A percentile compares a stretch with the other conserved stretches of the same genome.
phyloP scores from a whole-genome alignment of 2,113 vertebrate genomes.

The Etheostoma cragini region DNA sequence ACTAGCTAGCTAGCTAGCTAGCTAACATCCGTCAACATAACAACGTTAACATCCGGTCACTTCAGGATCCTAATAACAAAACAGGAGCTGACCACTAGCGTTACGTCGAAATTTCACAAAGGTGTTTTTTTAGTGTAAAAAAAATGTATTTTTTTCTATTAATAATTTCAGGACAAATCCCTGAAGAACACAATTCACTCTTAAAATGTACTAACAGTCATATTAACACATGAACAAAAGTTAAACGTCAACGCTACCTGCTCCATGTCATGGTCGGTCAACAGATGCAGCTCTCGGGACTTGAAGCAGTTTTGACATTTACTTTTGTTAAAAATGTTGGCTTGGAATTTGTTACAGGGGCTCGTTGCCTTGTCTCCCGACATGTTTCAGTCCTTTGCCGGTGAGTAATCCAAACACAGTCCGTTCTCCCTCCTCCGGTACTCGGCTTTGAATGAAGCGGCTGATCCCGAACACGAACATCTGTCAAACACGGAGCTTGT shows the following conservation, averaged over 20 bases:
- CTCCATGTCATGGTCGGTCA: slow-evolving; percentile 67
- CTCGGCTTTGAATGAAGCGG: slow-evolving; percentile 18
- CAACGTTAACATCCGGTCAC: background rate
- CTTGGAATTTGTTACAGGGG: slow-evolving; percentile 77
- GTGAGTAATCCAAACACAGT: background rate
- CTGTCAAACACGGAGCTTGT: slow-evolving; percentile 59
- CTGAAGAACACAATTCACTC: background rate
- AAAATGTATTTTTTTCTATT: background rate
- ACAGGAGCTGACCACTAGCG: background rate
- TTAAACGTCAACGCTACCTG: slow-evolving; percentile 57
- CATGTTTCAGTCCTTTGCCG: slow-evolving; percentile 49
- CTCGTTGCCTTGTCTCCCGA: slow-evolving; percentile 58
- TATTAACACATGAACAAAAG: background rate
- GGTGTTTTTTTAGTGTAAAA: background rate
- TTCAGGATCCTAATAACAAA: background rate
- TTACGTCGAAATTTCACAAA: background rate
- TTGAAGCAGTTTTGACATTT: slow-evolving; percentile 85
- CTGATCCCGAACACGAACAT: slow-evolving; percentile 25
- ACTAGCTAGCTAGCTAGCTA: background rate
- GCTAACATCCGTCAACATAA: no score
- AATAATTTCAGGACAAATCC: background rate
- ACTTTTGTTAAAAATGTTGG: slow-evolving; percentile 80
- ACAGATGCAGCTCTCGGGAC: slow-evolving; percentile 76
- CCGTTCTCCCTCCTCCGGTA: background rate
- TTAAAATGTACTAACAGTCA: background rate